Evolutionary conservation across 2,113 vertebrate species (phyloP).

Genomic region (Edolisoma coerulescens): DNA sequence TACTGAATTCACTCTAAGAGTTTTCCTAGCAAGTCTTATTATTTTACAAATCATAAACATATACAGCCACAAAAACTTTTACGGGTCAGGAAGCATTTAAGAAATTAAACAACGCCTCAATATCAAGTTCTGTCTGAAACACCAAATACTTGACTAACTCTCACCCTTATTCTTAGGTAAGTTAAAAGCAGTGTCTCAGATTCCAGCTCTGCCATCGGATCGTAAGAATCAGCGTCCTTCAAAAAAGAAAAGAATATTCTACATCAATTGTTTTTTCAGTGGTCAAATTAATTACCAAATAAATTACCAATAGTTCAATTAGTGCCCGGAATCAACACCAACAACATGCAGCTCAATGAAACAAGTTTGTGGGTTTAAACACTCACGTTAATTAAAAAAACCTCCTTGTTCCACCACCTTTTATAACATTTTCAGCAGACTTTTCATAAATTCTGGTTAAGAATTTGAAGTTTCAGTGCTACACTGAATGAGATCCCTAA

Average conservation of each 20-base stretch:
- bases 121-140: neutral
- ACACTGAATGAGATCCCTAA: neutral
- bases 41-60: neutral
- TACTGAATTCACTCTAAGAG: neutral
- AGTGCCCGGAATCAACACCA: neutral
- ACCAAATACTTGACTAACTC: neutral
- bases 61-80: neutral
- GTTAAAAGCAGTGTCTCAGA: conserved; percentile 68
- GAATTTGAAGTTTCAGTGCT: neutral
- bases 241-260: neutral
- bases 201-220: neutral
- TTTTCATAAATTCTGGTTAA: neutral
- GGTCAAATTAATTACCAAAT: neutral
- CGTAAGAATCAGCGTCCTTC: neutral
- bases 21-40: neutral
- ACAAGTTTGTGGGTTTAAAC: neutral
- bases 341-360: neutral
- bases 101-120: neutral
- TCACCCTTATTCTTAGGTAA: conserved; percentile 61
- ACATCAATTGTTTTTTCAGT: neutral
- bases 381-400: neutral
- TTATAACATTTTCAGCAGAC: neutral
- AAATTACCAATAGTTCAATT: neutral
- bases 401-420: neutral
- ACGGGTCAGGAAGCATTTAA: neutral